These are phyloP conservation scores for Morelia viridis DNA, from an alignment of 2,797 vertebrate genomes.

Conservation along the genomic window DNA sequence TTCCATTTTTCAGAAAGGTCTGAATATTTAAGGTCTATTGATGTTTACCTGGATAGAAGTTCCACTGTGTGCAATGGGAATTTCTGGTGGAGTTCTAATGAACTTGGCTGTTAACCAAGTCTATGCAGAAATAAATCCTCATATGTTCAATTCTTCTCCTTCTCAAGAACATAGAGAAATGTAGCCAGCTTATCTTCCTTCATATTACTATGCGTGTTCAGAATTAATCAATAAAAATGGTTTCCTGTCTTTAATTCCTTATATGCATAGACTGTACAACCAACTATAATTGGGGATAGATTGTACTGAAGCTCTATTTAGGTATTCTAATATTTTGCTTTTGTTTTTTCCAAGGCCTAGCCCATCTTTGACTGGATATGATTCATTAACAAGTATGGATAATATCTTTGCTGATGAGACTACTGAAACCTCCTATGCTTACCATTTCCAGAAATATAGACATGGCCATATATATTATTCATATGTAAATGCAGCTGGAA, in stretches of 20 bases:
- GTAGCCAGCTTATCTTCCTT: neutral
- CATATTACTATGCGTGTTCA: neutral
- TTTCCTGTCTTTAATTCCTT: neutral
- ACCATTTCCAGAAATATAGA: neutral
- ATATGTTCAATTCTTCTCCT: neutral
- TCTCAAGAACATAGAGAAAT: neutral
- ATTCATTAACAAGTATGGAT: constrained; percentile 19
- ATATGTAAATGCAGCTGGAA: neutral
- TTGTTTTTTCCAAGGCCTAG: neutral
- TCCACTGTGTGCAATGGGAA: neutral
- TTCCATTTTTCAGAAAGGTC: neutral
- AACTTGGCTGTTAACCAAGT: neutral
- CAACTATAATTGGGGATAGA: neutral
- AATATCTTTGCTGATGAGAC: neutral
- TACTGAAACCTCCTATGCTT: constrained; percentile 22
- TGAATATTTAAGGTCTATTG: neutral
- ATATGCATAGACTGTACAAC: neutral
- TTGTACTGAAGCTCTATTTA: neutral
- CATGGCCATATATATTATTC: neutral
- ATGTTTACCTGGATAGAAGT: neutral
- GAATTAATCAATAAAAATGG: neutral
- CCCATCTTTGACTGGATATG: neutral
- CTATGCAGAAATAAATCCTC: neutral
- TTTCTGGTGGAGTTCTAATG: neutral
- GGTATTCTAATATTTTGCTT: constrained; percentile 20